Evolutionary conservation across 2,113 vertebrate genomes (phyloP).

Genomic region (Irena cyanogastra): DNA sequence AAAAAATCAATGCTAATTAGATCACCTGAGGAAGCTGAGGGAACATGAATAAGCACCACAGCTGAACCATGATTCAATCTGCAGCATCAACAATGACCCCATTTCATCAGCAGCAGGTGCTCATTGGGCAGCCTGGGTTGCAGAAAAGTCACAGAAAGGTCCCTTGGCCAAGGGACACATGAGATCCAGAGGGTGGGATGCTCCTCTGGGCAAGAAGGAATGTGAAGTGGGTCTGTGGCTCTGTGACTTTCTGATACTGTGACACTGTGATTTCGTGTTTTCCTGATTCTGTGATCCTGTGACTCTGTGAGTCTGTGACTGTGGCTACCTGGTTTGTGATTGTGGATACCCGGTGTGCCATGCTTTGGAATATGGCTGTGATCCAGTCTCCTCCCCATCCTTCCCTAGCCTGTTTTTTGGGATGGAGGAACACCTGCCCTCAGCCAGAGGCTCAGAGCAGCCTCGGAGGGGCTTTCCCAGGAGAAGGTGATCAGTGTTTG

Average conservation of each 20-base stretch:
- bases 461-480: background rate
- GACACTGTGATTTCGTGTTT: too few relatives aligned
- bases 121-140: background rate
- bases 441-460: background rate
- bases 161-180: background rate
- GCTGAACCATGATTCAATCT: background rate
- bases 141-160: background rate
- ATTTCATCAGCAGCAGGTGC: background rate
- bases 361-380: too few relatives aligned
- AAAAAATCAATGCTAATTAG: background rate
- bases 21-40: background rate
- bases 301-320: too few relatives aligned
- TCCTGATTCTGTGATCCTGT: too few relatives aligned
- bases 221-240: too few relatives aligned
- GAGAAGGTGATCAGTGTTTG: background rate
- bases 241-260: too few relatives aligned
- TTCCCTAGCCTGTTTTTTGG: background rate
- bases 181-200: background rate
- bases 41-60: background rate
- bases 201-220: background rate
- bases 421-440: background rate
- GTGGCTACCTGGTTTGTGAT: too few relatives aligned
- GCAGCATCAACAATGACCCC: background rate
- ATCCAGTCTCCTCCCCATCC: too few relatives aligned
- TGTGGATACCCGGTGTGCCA: too few relatives aligned